These are phyloP conservation scores for Leucophenga varia DNA, from an alignment of 1,140 invertebrate species.

Conservation along the genomic window DNA sequence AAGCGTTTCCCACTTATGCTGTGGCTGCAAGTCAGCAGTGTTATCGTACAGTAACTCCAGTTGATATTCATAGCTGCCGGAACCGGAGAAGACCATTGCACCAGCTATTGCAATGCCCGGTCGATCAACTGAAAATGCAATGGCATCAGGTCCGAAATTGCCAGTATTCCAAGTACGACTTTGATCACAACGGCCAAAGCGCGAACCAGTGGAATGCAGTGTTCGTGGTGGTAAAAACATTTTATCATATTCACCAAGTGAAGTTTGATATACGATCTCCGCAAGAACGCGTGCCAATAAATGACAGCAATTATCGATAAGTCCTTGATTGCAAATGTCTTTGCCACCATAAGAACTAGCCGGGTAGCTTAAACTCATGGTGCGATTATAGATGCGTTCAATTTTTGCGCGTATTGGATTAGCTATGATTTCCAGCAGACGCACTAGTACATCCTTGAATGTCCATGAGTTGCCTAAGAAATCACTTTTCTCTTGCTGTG, in stretches of 20 bases:
- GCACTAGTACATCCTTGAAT: conserved; percentile 82
- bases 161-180: conserved; percentile 94
- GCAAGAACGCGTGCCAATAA: conserved; percentile 82
- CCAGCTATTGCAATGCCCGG: conserved; percentile 87
- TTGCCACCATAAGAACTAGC: conserved; percentile 17
- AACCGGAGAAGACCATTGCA: conserved; percentile 82
- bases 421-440: conserved; percentile 77
- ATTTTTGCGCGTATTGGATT: conserved; percentile 70
- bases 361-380: conserved; percentile 26
- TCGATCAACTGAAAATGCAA: conserved; percentile 91
- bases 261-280: conserved; percentile 78
- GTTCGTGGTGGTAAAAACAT: conserved; percentile 60
- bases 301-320: conserved; percentile 84
- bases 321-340: conserved; percentile 45
- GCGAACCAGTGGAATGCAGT: conserved; percentile 81
- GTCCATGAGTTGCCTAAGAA: conserved; percentile 65
- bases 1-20: conserved; percentile 55
- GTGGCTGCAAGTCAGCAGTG: conserved; percentile 57
- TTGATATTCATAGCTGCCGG: conserved; percentile 86
- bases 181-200: conserved; percentile 87
- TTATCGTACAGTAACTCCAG: conserved; percentile 86
- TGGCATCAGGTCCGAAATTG: conserved; percentile 94
- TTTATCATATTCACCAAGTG: conserved; percentile 61
- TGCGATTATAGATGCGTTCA: conserved; percentile 52
- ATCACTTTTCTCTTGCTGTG: conserved; percentile 63